Percentiles rank a stretch among this genome's conserved stretches.
Evolutionary conservation across 1,140 invertebrate species (phyloP).

Genomic region (Drosophila kurseongensis): DNA sequence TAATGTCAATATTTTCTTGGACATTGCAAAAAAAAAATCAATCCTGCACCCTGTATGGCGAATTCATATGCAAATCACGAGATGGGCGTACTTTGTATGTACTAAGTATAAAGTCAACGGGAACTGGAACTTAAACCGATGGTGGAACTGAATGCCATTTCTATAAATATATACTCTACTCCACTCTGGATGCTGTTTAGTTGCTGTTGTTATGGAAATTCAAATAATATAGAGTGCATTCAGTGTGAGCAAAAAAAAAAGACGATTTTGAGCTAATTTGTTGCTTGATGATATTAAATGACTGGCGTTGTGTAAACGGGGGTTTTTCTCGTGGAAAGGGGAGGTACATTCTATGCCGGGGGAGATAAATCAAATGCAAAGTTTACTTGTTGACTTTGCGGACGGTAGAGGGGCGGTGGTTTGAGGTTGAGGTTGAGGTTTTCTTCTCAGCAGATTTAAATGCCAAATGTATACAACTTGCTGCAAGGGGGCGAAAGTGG

Average conservation of each 20-base stretch:
- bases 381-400: constrained; percentile 70
- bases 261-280: constrained; percentile 46
- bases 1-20: background rate
- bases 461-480: constrained; percentile 51
- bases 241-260: background rate
- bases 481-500: constrained; percentile 7
- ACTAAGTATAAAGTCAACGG: constrained; percentile 16
- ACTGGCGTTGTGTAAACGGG: constrained; percentile 12
- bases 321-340: background rate
- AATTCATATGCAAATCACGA: constrained; percentile 21
- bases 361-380: constrained; percentile 65
- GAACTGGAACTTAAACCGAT: constrained; percentile 17
- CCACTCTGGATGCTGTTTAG: background rate
- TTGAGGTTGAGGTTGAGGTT: constrained; percentile 33
- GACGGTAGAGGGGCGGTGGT: constrained; percentile 17
- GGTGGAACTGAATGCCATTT: constrained; percentile 30
- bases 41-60: constrained; percentile 18
- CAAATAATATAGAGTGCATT: constrained; percentile 30
- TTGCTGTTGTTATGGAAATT: constrained; percentile 15
- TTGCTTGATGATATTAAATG: constrained; percentile 55
- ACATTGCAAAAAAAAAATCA: background rate
- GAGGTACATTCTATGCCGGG: constrained; percentile 11
- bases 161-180: constrained; percentile 14
- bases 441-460: constrained; percentile 38
- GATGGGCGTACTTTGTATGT: constrained; percentile 22